phyloP scores from a whole-genome alignment of 2,113 vertebrate species.

The Myocastor coypus region DNA sequence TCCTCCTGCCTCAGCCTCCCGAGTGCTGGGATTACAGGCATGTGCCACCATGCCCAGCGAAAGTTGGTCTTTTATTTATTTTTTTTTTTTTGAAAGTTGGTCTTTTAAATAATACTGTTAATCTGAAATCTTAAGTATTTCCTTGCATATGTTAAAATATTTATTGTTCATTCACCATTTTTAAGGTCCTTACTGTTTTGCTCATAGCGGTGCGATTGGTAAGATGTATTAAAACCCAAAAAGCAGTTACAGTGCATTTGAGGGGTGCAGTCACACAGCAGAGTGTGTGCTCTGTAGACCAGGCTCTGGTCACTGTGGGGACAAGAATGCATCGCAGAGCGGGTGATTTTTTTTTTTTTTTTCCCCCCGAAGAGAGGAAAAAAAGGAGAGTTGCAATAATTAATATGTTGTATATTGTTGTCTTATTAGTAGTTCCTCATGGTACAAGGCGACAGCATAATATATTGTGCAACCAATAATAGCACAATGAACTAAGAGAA shows the following conservation, averaged over 20 bases:
- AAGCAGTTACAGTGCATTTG: not conserved
- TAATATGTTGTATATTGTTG: no score
- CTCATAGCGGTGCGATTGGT: not conserved
- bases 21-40: no score
- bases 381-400: no score
- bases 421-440: no score
- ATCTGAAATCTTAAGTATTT: conserved; percentile 7
- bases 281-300: not conserved
- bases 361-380: no score
- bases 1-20: no score
- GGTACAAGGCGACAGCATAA: no score
- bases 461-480: no score
- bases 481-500: no score
- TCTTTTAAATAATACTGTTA: conserved; percentile 33
- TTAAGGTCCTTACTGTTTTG: not conserved
- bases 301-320: not conserved
- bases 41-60: no score
- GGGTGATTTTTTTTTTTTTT: not conserved
- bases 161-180: conserved; percentile 24
- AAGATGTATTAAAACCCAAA: not conserved
- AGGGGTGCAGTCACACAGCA: not conserved
- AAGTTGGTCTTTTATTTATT: not conserved
- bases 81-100: no score
- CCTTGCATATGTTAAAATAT: not conserved
- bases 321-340: not conserved